These are phyloP conservation scores for Auanema sp. DNA, from an alignment of 2,888 invertebrate genomes.

Conservation along the genomic window DNA sequence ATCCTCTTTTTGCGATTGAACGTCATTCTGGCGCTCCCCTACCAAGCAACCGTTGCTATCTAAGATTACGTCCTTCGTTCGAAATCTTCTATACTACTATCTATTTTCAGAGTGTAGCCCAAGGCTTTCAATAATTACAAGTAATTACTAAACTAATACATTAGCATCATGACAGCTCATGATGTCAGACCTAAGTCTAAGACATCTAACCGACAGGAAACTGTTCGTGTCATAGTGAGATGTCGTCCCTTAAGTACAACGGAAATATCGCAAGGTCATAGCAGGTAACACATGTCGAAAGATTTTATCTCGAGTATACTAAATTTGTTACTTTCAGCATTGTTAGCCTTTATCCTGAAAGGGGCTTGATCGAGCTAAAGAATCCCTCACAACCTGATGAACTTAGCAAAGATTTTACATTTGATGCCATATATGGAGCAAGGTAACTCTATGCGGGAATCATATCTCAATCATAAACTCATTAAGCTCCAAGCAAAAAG, in stretches of 20 bases:
- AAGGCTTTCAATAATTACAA: too few relatives aligned
- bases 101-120: too few relatives aligned
- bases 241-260: conserved; percentile 90
- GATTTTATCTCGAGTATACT: not conserved
- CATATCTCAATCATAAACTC: not conserved
- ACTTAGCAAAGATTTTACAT: conserved; percentile 83
- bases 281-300: conserved; percentile 65
- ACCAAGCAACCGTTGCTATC: too few relatives aligned
- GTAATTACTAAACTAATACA: too few relatives aligned
- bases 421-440: conserved; percentile 94
- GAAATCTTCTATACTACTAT: too few relatives aligned
- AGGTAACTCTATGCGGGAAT: conserved; percentile 66
- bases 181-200: too few relatives aligned
- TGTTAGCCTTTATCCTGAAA: conserved; percentile 81
- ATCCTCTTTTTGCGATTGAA: too few relatives aligned
- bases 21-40: too few relatives aligned
- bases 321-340: conserved; percentile 67
- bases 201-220: conserved; percentile 20
- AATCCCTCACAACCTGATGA: conserved; percentile 78
- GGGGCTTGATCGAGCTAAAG: conserved; percentile 86
- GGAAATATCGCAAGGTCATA: conserved; percentile 78
- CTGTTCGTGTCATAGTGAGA: conserved; percentile 75
- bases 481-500: conserved; percentile 81
- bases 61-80: too few relatives aligned
- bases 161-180: too few relatives aligned